Evolutionary conservation across 2,113 vertebrate species (phyloP), one percentile per base, ranked within the genome.

Genomic region (Fukomys damarensis): DNA sequence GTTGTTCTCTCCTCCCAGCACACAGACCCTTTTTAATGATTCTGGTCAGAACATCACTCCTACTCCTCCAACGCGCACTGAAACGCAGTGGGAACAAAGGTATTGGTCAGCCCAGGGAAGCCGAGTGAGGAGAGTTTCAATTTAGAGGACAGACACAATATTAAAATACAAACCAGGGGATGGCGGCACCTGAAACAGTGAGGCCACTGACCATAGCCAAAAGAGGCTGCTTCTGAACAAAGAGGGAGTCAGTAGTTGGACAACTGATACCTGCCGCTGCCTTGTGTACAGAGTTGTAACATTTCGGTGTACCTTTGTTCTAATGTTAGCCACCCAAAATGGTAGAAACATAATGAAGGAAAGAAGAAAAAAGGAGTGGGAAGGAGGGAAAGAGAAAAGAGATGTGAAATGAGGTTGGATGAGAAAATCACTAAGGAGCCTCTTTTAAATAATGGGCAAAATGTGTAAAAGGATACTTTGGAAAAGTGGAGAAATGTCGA

Each of bases 81-180:
- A 46, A 83, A 79, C 68, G 5, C 72, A 84, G 35, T 17, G 22
- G 70, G 49, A 94, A 74, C 22, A 61, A n/a, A 93, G 35, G 52
- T 14, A 19, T 38, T 26, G 58, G 38, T 86, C 68, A 38, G 61
- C 61, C 32, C 38, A 43, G 6, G 49, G 72, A 59, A 81, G 19
- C 56, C 49, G 35, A 35, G 70, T 11, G 14, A 4, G 43, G 65
- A 93, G 81, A 89, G 22, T 52, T 81, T 90, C 38, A 43, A 95
- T 84, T 74, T 76, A 85, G 74, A 87, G 56, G 11, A 84, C 4
- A 3, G 13, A 82, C 32, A 26, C 14, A 61, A 49, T 1, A 43
- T 49, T 81, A 85, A 74, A 89, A 96, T 65, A 90, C 54, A 92
- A 52, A 35, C 56, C 2, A 43, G 56, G 80, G 9, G 76, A 9